Evolutionary conservation across 2,888 invertebrate genomes (phyloP), one percentile per base, ranked within the genome.

Genomic region (Caenorhabditis afra): DNA sequence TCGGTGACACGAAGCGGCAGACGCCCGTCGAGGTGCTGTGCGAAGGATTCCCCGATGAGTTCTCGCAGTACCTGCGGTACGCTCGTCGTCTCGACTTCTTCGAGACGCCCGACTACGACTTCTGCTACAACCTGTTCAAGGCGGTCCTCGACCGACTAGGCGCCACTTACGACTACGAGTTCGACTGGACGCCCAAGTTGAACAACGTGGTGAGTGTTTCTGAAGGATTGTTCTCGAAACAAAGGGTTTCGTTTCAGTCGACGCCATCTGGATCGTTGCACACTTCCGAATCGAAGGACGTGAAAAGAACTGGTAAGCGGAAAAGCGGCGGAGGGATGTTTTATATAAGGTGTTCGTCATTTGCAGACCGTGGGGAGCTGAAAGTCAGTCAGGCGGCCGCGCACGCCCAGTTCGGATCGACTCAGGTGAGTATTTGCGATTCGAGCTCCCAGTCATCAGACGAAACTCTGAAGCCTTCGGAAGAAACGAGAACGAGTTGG

Each of bases 41-140:
- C 91, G 93, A 93, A 91, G 93, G 93, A 86, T 93, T 93, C 90
- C 94, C 94, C 90, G 98, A 98, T 92, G 98, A 99, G 93, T 94
- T 99, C 93, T 95, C 97, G 84, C 96, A 95, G 91, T 99, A 99
- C 92, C 93, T 99, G 89, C 94, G 97, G 90, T 99, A 99, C 93
- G 98, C 99, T 81, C 93, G 93, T 74, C 94, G 96, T 91, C 93
- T 99, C 92, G 99, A 99, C 93, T 99, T 99, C 93, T 99, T 98
- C 93, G 99, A 99, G 93, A 96, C 96, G 87, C 99, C 99, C 77
- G 98, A 99, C 93, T 99, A 99, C 93, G 97, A 98, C 92, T 97
- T 97, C 93, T 90, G 90, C 80, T 89, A 87, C 79, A 88, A 88
- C 64, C 79, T 90, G 37, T 90, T 90, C 84, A 90, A 90, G 73